Evolutionary conservation across 2,888 invertebrate species (phyloP).

Genomic region (Rhodophaea formosa): DNA sequence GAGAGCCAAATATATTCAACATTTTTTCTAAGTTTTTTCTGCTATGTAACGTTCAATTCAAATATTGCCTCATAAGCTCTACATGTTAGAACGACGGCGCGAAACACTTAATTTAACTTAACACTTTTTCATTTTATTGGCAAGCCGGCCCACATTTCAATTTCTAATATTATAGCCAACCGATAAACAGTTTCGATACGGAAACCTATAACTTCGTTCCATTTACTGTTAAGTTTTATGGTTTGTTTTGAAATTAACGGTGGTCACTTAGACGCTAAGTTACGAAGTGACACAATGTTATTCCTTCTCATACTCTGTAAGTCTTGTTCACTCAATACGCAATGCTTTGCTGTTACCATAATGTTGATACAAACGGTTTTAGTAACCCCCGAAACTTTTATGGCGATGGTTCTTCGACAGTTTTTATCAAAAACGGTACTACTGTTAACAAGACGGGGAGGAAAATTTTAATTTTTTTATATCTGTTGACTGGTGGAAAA

Average conservation of each 20-base stretch:
- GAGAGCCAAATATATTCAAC: too few species aligned
- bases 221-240: not conserved
- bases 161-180: not conserved
- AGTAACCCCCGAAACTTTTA: too few species aligned
- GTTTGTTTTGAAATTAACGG: not conserved
- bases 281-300: not conserved
- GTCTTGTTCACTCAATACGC: not conserved
- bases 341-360: not conserved
- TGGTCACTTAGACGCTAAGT: not conserved
- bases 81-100: not conserved
- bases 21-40: too few species aligned
- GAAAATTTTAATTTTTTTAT: too few species aligned
- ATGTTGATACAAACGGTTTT: too few species aligned
- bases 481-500: too few species aligned
- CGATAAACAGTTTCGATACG: slow-evolving; percentile 6
- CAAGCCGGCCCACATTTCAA: not conserved
- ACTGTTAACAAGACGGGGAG: too few species aligned
- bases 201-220: not conserved
- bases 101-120: not conserved
- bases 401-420: too few species aligned
- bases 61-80: too few species aligned
- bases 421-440: too few species aligned
- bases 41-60: too few species aligned
- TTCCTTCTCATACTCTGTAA: not conserved
- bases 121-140: not conserved